Conservation (phyloP, 2,888 invertebrate genomes). For the Pimpla rufipes region DNA sequence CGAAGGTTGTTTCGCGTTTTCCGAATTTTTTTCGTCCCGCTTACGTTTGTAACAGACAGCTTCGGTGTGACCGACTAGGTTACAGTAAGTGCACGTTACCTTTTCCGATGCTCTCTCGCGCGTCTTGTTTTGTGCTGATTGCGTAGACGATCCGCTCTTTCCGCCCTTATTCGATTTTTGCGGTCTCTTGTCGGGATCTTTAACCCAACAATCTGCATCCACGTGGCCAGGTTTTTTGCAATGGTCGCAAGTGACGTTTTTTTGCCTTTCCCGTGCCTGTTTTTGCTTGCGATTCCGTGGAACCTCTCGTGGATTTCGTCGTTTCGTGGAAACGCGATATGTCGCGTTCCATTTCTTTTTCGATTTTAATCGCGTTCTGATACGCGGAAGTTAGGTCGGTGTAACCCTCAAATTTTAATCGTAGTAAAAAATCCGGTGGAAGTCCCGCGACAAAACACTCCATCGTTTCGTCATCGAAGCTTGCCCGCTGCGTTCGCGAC, state of each 20-base stretch:
- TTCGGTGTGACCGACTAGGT: neutral
- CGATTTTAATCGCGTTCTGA: slow-evolving; percentile 11
- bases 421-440: neutral
- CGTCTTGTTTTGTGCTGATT: too few relatives aligned
- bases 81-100: neutral
- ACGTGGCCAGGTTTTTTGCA: slow-evolving; percentile 15
- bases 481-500: too few relatives aligned
- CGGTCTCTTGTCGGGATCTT: neutral
- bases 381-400: neutral
- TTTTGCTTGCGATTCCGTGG: too few relatives aligned
- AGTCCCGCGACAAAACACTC: neutral
- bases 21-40: neutral
- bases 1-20: neutral
- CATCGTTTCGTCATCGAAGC: neutral
- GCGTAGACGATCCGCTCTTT: neutral
- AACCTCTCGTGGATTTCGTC: too few relatives aligned
- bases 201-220: slow-evolving; percentile 10
- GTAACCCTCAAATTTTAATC: slow-evolving; percentile 1
- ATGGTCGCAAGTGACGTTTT: neutral
- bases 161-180: too few relatives aligned
- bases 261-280: neutral
- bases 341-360: slow-evolving; percentile 20
- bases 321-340: too few relatives aligned
- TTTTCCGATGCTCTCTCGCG: too few relatives aligned
- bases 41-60: neutral